Evolutionary conservation across 1,140 invertebrate species (phyloP).

Genomic region (Leptestheria dahalacensis): DNA sequence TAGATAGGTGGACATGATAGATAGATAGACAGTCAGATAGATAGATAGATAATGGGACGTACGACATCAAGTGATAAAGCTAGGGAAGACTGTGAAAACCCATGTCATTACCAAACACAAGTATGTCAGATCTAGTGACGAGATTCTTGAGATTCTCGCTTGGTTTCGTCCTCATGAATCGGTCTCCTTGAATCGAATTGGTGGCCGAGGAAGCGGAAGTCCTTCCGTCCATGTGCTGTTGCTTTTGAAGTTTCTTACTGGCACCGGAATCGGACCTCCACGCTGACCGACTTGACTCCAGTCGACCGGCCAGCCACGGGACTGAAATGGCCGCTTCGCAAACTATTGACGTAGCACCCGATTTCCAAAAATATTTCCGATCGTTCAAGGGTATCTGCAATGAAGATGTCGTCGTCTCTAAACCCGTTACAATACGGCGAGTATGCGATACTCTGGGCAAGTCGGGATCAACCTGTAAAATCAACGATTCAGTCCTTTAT

Average conservation of each 20-base stretch:
- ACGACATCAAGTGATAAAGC: no score
- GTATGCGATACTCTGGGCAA: not conserved
- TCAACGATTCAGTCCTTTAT: no score
- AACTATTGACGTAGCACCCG: not conserved
- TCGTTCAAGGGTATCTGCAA: not conserved
- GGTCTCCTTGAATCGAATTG: not conserved
- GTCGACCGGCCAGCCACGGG: not conserved
- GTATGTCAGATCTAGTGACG: not conserved
- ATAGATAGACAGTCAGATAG: no score
- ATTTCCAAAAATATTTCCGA: not conserved
- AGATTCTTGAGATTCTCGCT: not conserved
- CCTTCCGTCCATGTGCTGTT: not conserved
- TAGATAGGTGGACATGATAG: no score
- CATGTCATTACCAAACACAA: not conserved
- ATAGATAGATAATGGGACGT: no score
- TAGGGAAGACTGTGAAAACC: no score
- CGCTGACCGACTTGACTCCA: not conserved
- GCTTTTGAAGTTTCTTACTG: not conserved
- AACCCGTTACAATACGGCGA: not conserved
- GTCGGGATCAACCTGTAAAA: not conserved
- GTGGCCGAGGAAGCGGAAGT: not conserved
- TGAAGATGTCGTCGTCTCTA: not conserved
- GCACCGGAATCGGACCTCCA: not conserved
- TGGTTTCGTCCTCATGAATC: not conserved
- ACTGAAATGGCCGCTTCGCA: not conserved